A percentile compares a stretch with the other conserved stretches of the same genome.
Evolutionary conservation across 2,113 vertebrate genomes (phyloP).

Genomic region (Axis porcinus): DNA sequence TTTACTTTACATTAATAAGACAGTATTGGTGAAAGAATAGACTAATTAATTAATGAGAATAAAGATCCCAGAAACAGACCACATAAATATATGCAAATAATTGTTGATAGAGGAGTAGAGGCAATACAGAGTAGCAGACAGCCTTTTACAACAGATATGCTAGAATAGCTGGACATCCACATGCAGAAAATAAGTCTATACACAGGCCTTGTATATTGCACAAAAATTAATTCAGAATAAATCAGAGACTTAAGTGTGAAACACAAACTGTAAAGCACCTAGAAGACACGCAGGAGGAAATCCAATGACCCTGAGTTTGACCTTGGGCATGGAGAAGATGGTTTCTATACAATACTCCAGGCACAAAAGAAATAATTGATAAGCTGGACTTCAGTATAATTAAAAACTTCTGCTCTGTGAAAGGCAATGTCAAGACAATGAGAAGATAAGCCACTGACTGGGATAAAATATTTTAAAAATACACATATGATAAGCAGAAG

Average conservation of each 20-base stretch:
- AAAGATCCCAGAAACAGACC: neutral
- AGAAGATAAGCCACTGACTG: neutral
- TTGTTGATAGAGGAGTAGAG: neutral
- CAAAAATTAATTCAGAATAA: neutral
- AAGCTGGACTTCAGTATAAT: neutral
- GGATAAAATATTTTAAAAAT: neutral
- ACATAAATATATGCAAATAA: neutral
- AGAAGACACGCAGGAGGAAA: neutral
- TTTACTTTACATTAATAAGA: neutral
- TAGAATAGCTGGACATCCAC: neutral
- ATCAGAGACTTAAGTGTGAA: neutral
- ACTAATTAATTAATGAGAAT: neutral
- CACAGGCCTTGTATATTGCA: neutral
- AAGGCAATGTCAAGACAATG: neutral
- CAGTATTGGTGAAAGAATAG: neutral
- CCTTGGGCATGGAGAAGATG: neutral
- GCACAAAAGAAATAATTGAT: neutral
- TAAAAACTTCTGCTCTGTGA: neutral
- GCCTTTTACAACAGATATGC: neutral
- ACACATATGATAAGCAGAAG: neutral
- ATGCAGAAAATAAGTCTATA: neutral
- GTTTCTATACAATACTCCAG: neutral
- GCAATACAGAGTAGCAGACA: neutral
- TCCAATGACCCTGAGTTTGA: neutral
- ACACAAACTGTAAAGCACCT: neutral